Base-by-base conservation (phyloP, 2,888 invertebrate genomes). In the Mactromeris polynyma region DNA sequence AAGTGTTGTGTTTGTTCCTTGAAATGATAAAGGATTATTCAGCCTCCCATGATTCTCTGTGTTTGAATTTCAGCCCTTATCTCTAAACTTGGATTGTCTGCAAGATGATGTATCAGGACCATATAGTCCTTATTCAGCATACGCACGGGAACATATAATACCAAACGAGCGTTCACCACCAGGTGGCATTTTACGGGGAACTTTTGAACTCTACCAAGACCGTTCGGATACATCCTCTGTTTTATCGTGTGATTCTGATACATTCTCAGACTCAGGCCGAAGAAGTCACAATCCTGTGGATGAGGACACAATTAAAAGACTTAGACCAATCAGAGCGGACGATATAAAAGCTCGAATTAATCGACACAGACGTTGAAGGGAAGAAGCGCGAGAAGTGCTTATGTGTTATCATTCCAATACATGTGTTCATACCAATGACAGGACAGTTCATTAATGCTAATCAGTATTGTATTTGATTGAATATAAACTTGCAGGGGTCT, bases 41-140 rank as follows among this genome's bases (percentile, higher is more conserved):
- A n/a, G n/a, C 42, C 11, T 58, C 21, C n/a, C 9, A 64, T 64
- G 9, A 26, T 26, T n/a, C 26, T 64, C 58, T 64, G 26, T 26
- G 40, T 58, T 77, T 81, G 40, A 73, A 69, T 88, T 90, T 54
- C 90, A 91, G 90, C 89, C 90, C 19, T 82, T 90, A 33, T 73
- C 85, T 21, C 51, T 92, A 26, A 92, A 91, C 88, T 88, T 90
- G 51, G 90, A 87, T 81, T 86, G 86, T 87, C 86, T 88, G 40
- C 87, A 91, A 36, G 90, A 92, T 85, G 89, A 89, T 42, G 88
- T 88, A 14, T 33, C 84, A 17, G 83, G 90, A 36, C 91, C 93
- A 0, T 93, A 93, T 89, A 91, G 93, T 36, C 94, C 93, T 6
- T 95, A 93, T 87, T 93, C 94, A 31, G 94, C 93, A 51, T 95